Percentiles rank a stretch among this genome's conserved stretches.
phyloP scores from a whole-genome alignment of 2,797 vertebrate genomes.

The Strix occidentalis region DNA sequence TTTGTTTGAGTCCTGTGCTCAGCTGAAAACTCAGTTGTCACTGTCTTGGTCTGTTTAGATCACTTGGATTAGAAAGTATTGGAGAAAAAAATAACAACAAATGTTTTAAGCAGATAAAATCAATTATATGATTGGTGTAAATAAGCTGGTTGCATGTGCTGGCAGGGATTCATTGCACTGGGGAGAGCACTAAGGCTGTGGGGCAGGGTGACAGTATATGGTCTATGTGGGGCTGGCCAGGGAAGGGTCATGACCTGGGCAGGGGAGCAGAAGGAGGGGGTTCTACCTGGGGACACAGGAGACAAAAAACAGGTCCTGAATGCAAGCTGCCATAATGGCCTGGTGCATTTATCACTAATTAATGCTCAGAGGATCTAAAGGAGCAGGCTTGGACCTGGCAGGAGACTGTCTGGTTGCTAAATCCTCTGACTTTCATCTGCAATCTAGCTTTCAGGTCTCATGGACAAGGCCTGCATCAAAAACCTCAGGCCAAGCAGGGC shows the following conservation, averaged over 20 bases:
- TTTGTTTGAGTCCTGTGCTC: neutral
- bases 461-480: neutral
- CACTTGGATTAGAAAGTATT: neutral
- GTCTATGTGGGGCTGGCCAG: neutral
- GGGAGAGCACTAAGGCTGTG: neutral
- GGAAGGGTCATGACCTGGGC: neutral
- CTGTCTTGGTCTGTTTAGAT: neutral
- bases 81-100: neutral
- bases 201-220: rapidly evolving
- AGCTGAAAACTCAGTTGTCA: neutral
- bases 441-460: neutral
- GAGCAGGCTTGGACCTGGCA: neutral
- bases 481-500: neutral
- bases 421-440: neutral
- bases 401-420: neutral
- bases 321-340: neutral
- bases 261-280: neutral
- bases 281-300: neutral
- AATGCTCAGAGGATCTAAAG: neutral
- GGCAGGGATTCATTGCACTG: neutral
- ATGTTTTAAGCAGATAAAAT: neutral
- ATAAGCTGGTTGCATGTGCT: neutral
- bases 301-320: neutral
- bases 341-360: neutral
- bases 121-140: neutral